A percentile compares a stretch with the other conserved stretches of the same genome.
These are phyloP conservation scores for Limnodromus scolopaceus DNA, from an alignment of 2,797 vertebrate genomes.

Conservation along the genomic window DNA sequence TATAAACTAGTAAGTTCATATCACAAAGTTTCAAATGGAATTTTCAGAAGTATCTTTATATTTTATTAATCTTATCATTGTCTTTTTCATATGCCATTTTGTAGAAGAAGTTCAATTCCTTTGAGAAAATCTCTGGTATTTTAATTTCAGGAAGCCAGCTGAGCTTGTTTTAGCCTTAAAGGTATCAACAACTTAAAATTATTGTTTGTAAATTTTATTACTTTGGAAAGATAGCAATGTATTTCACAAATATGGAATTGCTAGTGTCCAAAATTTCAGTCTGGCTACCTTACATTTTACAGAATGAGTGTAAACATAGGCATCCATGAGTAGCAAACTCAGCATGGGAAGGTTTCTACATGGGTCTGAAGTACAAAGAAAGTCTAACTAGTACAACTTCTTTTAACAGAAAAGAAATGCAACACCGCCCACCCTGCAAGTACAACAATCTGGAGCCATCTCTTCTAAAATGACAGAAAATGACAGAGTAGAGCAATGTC, in stretches of 20 bases:
- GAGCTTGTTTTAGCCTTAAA: not conserved
- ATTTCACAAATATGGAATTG: not conserved
- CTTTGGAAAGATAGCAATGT: not conserved
- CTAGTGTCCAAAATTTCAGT: not conserved
- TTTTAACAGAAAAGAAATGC: not conserved
- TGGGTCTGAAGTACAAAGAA: not conserved
- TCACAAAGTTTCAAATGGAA: not conserved
- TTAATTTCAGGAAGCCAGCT: not conserved
- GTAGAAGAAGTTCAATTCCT: not conserved
- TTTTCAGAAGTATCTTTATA: not conserved
- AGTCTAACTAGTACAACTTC: not conserved
- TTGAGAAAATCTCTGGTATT: not conserved
- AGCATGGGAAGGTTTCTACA: not conserved
- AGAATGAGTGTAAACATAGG: not conserved
- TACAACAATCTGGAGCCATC: not conserved
- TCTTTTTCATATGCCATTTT: not conserved
- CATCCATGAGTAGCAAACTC: not conserved
- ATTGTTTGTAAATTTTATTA: not conserved
- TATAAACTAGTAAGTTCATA: not conserved
- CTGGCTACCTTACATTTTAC: not conserved
- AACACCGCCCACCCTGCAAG: not conserved
- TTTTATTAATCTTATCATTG: not conserved
- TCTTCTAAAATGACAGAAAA: not conserved
- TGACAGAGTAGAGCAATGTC: not conserved
- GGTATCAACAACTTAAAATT: not conserved